A percentile compares a stretch with the other conserved stretches of the same genome.
Conservation (phyloP, 2,113 vertebrate species). For the Sceloporus tristichus region DNA sequence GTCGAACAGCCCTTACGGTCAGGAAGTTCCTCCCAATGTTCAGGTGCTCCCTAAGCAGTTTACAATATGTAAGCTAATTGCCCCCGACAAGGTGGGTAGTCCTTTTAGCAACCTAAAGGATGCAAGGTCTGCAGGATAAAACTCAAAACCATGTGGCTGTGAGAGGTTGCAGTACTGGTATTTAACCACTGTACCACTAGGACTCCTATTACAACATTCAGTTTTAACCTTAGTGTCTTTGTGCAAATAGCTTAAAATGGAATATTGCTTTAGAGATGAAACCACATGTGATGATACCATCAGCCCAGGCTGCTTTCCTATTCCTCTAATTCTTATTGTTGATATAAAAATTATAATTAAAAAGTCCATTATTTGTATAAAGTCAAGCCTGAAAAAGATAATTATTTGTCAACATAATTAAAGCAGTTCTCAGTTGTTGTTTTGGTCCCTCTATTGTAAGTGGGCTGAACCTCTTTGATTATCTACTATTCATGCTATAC, state of each 20-base stretch:
- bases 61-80: too few species aligned
- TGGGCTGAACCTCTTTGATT: conserved; percentile 46
- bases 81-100: too few species aligned
- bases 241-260: not conserved
- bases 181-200: too few species aligned
- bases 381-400: conserved; percentile 21
- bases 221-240: too few species aligned
- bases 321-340: not conserved
- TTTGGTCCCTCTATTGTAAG: conserved; percentile 46
- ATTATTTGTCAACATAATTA: conserved; percentile 61
- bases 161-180: too few species aligned
- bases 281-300: not conserved
- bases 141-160: too few species aligned
- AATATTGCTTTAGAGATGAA: conserved; percentile 4
- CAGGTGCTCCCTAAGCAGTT: too few species aligned
- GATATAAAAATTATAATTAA: conserved; percentile 43
- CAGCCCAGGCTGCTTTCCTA: not conserved
- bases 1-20: too few species aligned
- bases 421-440: conserved; percentile 28
- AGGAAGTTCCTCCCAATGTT: too few species aligned
- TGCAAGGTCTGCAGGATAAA: too few species aligned
- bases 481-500: conserved; percentile 56
- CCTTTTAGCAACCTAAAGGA: too few species aligned
- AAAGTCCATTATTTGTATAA: conserved; percentile 52
- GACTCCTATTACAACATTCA: too few species aligned